Conservation (phyloP, 2,888 invertebrate genomes). For the Helicoverpa assulta region DNA sequence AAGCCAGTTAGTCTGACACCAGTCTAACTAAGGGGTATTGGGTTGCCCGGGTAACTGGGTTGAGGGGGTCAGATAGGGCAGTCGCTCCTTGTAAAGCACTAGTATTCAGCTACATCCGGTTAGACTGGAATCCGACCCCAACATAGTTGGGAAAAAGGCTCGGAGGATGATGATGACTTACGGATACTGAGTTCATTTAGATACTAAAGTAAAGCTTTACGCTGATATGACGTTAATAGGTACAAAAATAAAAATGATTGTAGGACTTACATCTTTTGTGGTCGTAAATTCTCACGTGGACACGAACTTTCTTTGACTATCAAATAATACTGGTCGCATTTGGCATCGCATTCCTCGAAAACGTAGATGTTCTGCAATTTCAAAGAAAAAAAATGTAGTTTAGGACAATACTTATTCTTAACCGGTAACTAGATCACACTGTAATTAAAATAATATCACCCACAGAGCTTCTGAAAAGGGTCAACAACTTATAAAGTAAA, state of each 20-base stretch:
- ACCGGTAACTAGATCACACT: not conserved
- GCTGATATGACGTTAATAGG: not conserved
- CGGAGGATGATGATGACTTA: too few relatives aligned
- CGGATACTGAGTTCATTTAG: not conserved
- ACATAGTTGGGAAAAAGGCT: too few relatives aligned
- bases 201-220: too few relatives aligned
- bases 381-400: not conserved
- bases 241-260: not conserved
- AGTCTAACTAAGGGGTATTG: too few relatives aligned
- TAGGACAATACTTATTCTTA: too few relatives aligned
- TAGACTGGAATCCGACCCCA: too few relatives aligned
- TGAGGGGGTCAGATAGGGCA: too few relatives aligned
- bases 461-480: not conserved
- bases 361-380: slow-evolving; percentile 26
- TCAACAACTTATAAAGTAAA: too few relatives aligned
- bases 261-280: slow-evolving; percentile 31
- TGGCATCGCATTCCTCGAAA: slow-evolving; percentile 16
- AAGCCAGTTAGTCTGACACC: too few relatives aligned
- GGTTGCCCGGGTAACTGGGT: too few relatives aligned
- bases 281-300: not conserved
- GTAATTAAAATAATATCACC: not conserved
- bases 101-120: too few relatives aligned
- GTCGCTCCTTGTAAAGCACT: too few relatives aligned
- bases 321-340: slow-evolving; percentile 39
- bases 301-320: slow-evolving; percentile 28